A percentile compares a stretch with the other conserved stretches of the same genome.
Evolutionary conservation across 2,888 invertebrate species (phyloP).

Genomic region (Lymantria dispar): DNA sequence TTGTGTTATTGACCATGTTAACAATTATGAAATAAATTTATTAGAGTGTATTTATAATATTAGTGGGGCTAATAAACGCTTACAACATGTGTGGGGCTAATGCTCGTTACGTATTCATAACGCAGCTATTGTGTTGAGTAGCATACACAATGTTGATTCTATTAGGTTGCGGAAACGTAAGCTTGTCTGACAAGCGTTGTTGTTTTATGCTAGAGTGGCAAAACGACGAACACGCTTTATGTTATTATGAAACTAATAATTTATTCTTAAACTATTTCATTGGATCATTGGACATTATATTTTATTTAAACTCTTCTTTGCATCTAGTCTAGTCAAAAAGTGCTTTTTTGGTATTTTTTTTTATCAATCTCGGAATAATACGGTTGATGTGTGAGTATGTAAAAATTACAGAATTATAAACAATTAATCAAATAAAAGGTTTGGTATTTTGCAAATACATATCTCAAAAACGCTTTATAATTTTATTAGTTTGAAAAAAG

Average conservation of each 20-base stretch:
- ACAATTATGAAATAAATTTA: background rate
- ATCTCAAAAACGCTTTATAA: no score
- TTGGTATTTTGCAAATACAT: no score
- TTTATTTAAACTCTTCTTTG: no score
- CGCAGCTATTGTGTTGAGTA: constrained; percentile 65
- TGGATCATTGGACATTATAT: no score
- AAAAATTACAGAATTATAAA: no score
- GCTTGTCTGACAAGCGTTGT: constrained; percentile 53
- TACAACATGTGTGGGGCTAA: constrained; percentile 65
- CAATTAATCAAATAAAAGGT: no score
- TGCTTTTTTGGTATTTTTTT: no score
- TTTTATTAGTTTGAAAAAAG: no score
- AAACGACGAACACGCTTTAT: constrained; percentile 24
- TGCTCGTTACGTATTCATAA: constrained; percentile 73
- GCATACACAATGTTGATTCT: constrained; percentile 66
- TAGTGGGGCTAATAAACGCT: constrained; percentile 65
- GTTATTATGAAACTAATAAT: constrained; percentile 1
- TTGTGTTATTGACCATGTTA: background rate
- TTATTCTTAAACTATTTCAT: background rate
- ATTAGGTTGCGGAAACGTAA: constrained; percentile 67
- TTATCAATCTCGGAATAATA: no score
- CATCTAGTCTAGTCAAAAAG: no score
- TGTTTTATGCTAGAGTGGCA: constrained; percentile 47
- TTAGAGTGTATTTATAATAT: constrained; percentile 28
- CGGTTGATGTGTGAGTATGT: no score